Evolutionary conservation across 2,113 vertebrate genomes (phyloP).

Genomic region (Thalassarche chlororhynchos): DNA sequence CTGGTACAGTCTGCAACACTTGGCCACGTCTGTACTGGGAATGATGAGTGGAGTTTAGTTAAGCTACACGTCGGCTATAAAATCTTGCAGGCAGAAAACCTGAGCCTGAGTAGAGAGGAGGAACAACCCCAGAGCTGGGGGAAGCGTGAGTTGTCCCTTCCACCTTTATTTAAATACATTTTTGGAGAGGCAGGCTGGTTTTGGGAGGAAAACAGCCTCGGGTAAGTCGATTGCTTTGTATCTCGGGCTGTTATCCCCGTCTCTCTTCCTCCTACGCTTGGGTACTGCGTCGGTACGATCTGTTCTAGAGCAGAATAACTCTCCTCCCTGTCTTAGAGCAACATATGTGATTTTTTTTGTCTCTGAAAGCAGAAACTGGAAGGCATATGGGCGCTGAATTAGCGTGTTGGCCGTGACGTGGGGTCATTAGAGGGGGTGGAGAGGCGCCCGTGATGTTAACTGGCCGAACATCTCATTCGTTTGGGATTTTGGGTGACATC

Average conservation of each 20-base stretch:
- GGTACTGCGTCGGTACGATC: accelerated
- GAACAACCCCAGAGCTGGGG: not conserved
- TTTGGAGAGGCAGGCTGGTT: not conserved
- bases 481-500: not conserved
- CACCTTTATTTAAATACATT: not conserved
- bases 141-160: not conserved
- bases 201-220: not conserved
- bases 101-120: not conserved
- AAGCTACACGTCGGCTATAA: accelerated
- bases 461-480: accelerated
- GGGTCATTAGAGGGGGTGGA: not conserved
- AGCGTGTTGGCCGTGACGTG: accelerated
- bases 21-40: accelerated
- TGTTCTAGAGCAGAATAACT: not conserved
- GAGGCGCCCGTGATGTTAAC: too few relatives aligned
- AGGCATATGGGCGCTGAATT: not conserved
- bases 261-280: not conserved
- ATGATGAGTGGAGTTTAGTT: not conserved
- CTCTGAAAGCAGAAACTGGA: not conserved
- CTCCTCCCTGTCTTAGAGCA: not conserved
- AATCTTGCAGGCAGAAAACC: not conserved
- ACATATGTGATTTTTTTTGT: accelerated
- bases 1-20: accelerated
- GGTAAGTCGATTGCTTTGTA: not conserved
- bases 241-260: not conserved